Conservation (phyloP, 2,797 vertebrate species). For the Alca torda region DNA sequence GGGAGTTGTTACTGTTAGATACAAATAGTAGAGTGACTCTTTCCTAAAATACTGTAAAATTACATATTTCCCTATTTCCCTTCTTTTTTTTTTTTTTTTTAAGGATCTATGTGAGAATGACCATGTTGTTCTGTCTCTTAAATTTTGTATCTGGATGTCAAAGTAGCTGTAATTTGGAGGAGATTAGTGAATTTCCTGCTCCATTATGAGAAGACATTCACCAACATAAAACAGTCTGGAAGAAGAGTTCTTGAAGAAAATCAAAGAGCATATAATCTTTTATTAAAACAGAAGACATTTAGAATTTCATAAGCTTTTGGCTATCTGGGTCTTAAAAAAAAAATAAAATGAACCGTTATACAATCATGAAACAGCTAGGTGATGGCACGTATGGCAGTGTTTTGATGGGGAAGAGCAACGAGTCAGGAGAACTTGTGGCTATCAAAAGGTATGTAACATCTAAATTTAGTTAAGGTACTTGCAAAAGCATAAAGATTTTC, state of each 20-base stretch:
- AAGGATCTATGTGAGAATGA: constrained; percentile 57
- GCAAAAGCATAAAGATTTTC: background rate
- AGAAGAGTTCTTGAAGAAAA: background rate
- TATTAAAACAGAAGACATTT: background rate
- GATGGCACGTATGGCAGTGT: constrained; percentile 97
- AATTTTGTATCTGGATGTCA: background rate
- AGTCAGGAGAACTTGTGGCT: constrained; percentile 95
- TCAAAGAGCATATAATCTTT: background rate
- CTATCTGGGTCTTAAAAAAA: background rate
- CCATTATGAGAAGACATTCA: constrained; percentile 33
- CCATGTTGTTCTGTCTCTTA: background rate
- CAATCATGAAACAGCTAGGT: constrained; percentile 91
- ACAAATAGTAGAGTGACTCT: background rate
- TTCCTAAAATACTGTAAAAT: background rate
- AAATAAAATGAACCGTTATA: constrained; percentile 91
- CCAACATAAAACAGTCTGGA: background rate
- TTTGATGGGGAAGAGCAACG: constrained; percentile 94
- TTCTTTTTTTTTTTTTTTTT: background rate
- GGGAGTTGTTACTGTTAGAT: background rate
- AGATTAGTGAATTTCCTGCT: background rate
- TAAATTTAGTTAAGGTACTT: background rate
- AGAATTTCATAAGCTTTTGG: background rate
- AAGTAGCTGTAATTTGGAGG: constrained; percentile 11
- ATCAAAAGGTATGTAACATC: constrained; percentile 88
- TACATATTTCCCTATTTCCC: background rate